A percentile compares a stretch with the other conserved stretches of the same genome.
Conservation (phyloP, 2,888 invertebrate species). For the Lobophora halterata region DNA sequence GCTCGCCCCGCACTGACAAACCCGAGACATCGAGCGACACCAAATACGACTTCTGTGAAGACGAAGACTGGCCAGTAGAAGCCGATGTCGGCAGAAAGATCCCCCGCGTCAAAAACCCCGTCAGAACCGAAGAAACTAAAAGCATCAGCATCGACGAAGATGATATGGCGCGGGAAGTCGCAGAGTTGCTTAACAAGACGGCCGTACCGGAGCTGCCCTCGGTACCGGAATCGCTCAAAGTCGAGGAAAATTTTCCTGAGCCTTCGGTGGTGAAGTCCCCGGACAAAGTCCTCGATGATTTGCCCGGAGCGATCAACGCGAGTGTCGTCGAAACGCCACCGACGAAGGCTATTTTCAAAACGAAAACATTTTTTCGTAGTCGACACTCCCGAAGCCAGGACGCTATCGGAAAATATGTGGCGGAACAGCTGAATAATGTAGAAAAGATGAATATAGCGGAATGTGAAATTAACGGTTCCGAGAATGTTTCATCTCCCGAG, state of each 20-base stretch:
- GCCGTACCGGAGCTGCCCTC: constrained; percentile 79
- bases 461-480: constrained; percentile 65
- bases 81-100: constrained; percentile 82
- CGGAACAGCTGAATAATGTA: constrained; percentile 71
- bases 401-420: constrained; percentile 77
- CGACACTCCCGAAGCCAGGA: constrained; percentile 78
- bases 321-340: constrained; percentile 43
- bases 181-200: constrained; percentile 82
- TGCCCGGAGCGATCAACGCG: constrained; percentile 44
- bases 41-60: constrained; percentile 91
- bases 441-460: constrained; percentile 69
- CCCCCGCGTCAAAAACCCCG: constrained; percentile 79
- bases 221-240: constrained; percentile 72
- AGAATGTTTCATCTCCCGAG: constrained; percentile 60
- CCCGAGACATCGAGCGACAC: constrained; percentile 79
- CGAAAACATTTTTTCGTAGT: constrained; percentile 79
- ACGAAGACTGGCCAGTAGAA: constrained; percentile 82
- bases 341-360: constrained; percentile 76
- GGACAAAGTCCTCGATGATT: constrained; percentile 59
- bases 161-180: constrained; percentile 79
- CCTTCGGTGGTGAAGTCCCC: constrained; percentile 71
- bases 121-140: constrained; percentile 64
- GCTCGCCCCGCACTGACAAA: constrained; percentile 50
- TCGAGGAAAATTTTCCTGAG: constrained; percentile 82
- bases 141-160: constrained; percentile 68